Percentiles rank a stretch among this genome's conserved stretches.
Conservation (phyloP, 35 echinoderm and acorn worm species). For the Ptychodera flava region DNA sequence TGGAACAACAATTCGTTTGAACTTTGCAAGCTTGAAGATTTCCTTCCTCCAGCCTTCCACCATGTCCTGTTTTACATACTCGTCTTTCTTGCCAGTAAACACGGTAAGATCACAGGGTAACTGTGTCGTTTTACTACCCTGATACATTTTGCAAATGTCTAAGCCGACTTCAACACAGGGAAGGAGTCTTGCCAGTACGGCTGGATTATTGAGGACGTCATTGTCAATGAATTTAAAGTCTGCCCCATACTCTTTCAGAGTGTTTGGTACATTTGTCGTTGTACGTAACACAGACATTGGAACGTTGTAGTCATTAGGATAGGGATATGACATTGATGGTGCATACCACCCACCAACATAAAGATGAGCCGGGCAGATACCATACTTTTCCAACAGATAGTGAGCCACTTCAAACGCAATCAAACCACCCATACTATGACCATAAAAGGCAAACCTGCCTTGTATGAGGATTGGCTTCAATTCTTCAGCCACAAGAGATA, state of each 20-base stretch:
- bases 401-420: slow-evolving; percentile 88
- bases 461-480: slow-evolving; percentile 52
- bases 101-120: not conserved
- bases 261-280: slow-evolving; percentile 55
- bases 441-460: slow-evolving; percentile 77
- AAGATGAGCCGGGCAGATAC: slow-evolving; percentile 59
- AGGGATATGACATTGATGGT: slow-evolving; percentile 81
- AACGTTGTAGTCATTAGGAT: slow-evolving; percentile 82
- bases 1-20: not conserved
- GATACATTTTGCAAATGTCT: not conserved
- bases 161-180: slow-evolving; percentile 59
- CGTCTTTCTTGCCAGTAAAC: not conserved
- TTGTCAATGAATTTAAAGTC: slow-evolving; percentile 94
- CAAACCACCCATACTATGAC: slow-evolving; percentile 85
- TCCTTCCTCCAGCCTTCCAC: not conserved
- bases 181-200: slow-evolving; percentile 65
- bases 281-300: slow-evolving; percentile 32
- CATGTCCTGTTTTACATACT: not conserved
- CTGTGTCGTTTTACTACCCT: not conserved
- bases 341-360: slow-evolving; percentile 96
- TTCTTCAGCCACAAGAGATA: slow-evolving; percentile 52
- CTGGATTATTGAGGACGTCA: slow-evolving; percentile 51
- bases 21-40: not conserved
- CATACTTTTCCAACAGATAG: slow-evolving; percentile 59
- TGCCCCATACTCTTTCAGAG: slow-evolving; percentile 40